A percentile compares a stretch with the other conserved stretches of the same genome.
Evolutionary conservation across 2,113 vertebrate species (phyloP).

Genomic region (Podiceps cristatus): DNA sequence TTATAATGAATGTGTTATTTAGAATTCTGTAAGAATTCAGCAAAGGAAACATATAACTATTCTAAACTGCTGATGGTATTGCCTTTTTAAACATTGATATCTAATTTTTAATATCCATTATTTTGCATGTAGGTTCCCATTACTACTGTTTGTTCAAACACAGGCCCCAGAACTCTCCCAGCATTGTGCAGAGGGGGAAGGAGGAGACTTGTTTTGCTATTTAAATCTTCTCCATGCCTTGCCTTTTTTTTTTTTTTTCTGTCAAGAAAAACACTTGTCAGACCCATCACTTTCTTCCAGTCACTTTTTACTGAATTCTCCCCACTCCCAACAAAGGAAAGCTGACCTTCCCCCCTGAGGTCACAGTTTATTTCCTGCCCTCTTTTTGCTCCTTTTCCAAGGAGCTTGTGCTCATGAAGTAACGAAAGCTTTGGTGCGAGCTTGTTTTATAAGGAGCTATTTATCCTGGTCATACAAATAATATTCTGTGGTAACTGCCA

Average conservation of each 20-base stretch:
- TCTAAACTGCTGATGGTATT: not conserved
- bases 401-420: not conserved
- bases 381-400: not conserved
- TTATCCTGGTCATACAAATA: not conserved
- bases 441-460: not conserved
- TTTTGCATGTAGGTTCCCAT: not conserved
- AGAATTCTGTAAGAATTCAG: not conserved
- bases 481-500: not conserved
- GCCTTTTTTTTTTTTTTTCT: no score
- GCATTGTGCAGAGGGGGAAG: rapidly evolving
- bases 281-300: not conserved
- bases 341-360: not conserved
- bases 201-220: not conserved
- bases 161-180: not conserved
- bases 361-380: not conserved
- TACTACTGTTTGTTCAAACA: not conserved
- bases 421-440: not conserved
- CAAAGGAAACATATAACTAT: not conserved
- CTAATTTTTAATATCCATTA: not conserved
- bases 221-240: not conserved
- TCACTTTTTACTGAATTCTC: not conserved
- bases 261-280: not conserved
- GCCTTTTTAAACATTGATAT: not conserved
- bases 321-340: not conserved
- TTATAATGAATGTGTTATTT: not conserved